These are phyloP conservation scores for Corvus cornix DNA, from an alignment of 2,113 vertebrate genomes.

Conservation along the genomic window DNA sequence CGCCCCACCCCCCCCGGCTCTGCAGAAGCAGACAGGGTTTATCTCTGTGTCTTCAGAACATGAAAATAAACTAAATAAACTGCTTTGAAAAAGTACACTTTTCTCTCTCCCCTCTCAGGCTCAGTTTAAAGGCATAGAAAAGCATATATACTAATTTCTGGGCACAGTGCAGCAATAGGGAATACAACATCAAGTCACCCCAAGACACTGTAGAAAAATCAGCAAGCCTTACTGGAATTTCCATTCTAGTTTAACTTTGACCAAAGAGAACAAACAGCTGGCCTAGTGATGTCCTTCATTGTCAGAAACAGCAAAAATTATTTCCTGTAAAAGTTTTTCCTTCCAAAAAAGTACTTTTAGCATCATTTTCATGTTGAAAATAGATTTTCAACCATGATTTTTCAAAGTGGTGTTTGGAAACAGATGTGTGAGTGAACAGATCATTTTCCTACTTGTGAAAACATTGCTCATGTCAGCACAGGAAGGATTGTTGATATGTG, in stretches of 20 bases:
- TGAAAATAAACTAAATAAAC: no score
- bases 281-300: not conserved
- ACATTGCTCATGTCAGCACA: not conserved
- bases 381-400: not conserved
- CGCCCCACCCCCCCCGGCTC: no score
- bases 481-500: not conserved
- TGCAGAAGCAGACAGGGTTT: no score
- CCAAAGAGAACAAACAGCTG: not conserved
- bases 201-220: not conserved
- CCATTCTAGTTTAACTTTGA: not conserved
- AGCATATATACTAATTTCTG: no score
- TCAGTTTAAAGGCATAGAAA: no score
- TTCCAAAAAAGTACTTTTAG: not conserved
- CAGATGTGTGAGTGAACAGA: not conserved
- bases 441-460: not conserved
- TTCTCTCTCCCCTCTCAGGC: no score
- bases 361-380: not conserved
- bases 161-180: no score
- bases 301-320: not conserved
- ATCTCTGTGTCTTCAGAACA: no score
- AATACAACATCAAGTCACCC: no score
- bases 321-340: not conserved
- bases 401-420: not conserved
- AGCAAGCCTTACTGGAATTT: not conserved
- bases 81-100: no score